A percentile compares a stretch with the other conserved stretches of the same genome.
These are phyloP conservation scores for Andrena praecox DNA, from an alignment of 2,888 invertebrate genomes.

Conservation along the genomic window DNA sequence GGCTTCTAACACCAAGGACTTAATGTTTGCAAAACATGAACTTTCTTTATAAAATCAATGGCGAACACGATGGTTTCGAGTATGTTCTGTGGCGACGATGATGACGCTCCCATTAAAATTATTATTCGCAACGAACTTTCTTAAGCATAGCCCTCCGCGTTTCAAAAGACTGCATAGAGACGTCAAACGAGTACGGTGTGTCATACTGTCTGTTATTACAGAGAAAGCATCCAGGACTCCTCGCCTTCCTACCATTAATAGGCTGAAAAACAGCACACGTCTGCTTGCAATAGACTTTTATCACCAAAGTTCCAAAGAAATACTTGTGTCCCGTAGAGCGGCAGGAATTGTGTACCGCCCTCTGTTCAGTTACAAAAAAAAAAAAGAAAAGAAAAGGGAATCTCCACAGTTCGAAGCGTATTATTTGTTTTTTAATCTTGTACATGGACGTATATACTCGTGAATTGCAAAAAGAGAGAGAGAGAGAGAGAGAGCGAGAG, in stretches of 20 bases:
- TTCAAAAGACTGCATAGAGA: slow-evolving; percentile 61
- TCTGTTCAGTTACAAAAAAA: slow-evolving; percentile 33
- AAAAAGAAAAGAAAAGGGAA: slow-evolving; percentile 24
- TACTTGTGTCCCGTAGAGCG: slow-evolving; percentile 47
- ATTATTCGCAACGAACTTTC: slow-evolving; percentile 66
- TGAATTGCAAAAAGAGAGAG: slow-evolving; percentile 39
- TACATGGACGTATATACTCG: slow-evolving; percentile 46
- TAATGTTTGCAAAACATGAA: slow-evolving; percentile 68
- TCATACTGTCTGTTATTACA: slow-evolving; percentile 45
- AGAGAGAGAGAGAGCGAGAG: slow-evolving; percentile 24
- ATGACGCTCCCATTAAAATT: slow-evolving; percentile 57
- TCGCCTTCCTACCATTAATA: slow-evolving; percentile 48
- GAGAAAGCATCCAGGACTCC: slow-evolving; percentile 45
- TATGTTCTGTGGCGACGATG: slow-evolving; percentile 70
- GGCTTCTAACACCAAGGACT: slow-evolving; percentile 70
- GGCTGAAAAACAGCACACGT: slow-evolving; percentile 36
- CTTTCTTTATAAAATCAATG: slow-evolving; percentile 61
- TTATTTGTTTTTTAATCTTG: slow-evolving; percentile 35
- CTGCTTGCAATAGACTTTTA: slow-evolving; percentile 48
- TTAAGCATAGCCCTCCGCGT: slow-evolving; percentile 60
- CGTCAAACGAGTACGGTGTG: slow-evolving; percentile 54
- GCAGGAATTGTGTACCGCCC: slow-evolving; percentile 55
- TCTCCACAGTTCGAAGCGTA: slow-evolving; percentile 29
- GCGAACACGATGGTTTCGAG: slow-evolving; percentile 60
- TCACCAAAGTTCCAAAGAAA: slow-evolving; percentile 38